Evolutionary conservation across 2,113 vertebrate species (phyloP), one percentile per base, ranked within the genome.

Genomic region (Daphoenositta chrysoptera): DNA sequence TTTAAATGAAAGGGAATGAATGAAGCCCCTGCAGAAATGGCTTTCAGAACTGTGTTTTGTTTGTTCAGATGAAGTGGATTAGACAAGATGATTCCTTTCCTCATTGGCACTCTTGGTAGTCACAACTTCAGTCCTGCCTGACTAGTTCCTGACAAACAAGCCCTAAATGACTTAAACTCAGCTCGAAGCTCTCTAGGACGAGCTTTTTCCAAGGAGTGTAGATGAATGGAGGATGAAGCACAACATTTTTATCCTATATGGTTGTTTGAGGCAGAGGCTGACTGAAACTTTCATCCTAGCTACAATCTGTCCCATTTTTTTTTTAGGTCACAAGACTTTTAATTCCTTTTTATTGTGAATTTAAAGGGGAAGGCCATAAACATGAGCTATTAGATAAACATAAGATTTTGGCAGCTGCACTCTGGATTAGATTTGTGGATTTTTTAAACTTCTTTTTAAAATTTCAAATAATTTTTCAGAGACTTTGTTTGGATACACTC

Each of bases 131-230:
- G 51, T 73, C 80, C 68, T 92, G 86, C 76, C 58, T 65, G 76
- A 93, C 86, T 83, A 54, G 86, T 94, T 93, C 88, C 86, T 93
- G 88, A 90, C 77, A 80, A 93, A 86, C 79, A 90, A 83, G 76
- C 53, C 64, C 50, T 78, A 42, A 81, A 77, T 90, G 42, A 90
- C 66, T 77, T 80, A 83, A 94, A 78, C 42, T 90, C 42, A 61
- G 87, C 90, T 94, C 0, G 0, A 44, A 93, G 85, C 82, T 57
- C 58, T 80, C 31, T 28, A 53, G 71, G 92, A 93, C 0, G 0
- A 93, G 44, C 45, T 88, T 93, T 90, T 95, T 95, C 94, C 88
- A 58, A 54, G 79, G 75, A 77, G n/a, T 30, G 71, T 57, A 64
- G 70, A 35, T 1, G 2, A 76, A 64, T 61, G 82, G 31, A 69